Percentiles rank a stretch among this genome's conserved stretches.
Conservation (phyloP, 30 jellyfish, hydroid and myxozoan species). For the Nemopilema nomurai region DNA sequence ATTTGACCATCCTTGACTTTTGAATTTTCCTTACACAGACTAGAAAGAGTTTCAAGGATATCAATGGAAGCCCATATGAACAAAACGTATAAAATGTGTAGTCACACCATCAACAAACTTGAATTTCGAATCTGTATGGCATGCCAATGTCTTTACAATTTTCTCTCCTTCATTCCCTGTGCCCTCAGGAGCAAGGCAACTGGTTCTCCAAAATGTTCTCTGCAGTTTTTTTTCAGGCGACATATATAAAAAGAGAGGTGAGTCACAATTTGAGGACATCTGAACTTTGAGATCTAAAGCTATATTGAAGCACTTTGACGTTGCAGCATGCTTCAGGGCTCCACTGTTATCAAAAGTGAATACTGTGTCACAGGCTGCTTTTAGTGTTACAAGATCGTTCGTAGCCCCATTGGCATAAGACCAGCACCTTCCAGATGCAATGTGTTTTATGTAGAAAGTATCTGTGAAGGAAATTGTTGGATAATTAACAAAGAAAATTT, state of each 20-base stretch:
- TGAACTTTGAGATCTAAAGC: background rate
- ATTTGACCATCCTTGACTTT: too few relatives aligned
- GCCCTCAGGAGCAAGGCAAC: background rate
- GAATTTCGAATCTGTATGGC: slow-evolving; percentile 1
- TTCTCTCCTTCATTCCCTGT: background rate
- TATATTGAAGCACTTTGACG: slow-evolving; percentile 2
- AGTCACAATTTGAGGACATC: slow-evolving; percentile 4
- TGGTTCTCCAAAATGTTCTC: background rate
- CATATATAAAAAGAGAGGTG: background rate
- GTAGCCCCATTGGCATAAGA: slow-evolving; percentile 16
- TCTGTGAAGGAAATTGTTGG: slow-evolving; percentile 8
- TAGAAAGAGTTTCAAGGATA: background rate
- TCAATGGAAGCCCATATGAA: background rate
- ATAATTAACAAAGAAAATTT: too few relatives aligned
- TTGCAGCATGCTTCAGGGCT: slow-evolving; percentile 38
- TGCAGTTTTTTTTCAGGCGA: background rate
- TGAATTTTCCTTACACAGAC: too few relatives aligned
- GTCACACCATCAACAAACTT: background rate
- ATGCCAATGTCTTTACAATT: background rate
- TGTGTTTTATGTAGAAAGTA: slow-evolving; percentile 24
- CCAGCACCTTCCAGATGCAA: slow-evolving; percentile 52
- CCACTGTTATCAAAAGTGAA: slow-evolving; percentile 42
- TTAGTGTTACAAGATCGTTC: slow-evolving; percentile 7
- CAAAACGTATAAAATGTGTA: too few relatives aligned
- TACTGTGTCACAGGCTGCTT: slow-evolving; percentile 39